Base-by-base conservation (phyloP, 2,797 vertebrate species). In the Calcarius lapponicus region DNA sequence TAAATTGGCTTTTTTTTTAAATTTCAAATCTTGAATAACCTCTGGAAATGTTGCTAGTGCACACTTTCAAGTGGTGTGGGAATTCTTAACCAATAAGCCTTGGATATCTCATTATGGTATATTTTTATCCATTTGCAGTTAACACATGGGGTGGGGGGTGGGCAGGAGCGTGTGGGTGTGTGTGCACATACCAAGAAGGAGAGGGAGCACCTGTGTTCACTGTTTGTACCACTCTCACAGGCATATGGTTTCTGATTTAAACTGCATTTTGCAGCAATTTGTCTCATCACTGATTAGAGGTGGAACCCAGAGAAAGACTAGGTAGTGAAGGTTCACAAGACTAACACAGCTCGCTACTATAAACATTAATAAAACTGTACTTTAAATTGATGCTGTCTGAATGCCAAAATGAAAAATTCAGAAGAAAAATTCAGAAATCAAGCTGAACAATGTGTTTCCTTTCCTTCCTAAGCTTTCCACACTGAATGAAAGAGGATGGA, bases 401-500 rank as follows among this genome's bases (percentile, higher is more conserved):
- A 73, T 24, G 21, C 6, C 50, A 65, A 79, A 67, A 31, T 0
- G 0, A 65, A 58, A 66, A 62, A 21, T 34, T 26, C 38, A 70
- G 11, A 60, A 48, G 17, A 78, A 70, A 28, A n/a, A n/a, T n/a
- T 19, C 38, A 64, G 62, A 71, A 84, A 70, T 58, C 51, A 75
- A 66, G 31, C 10, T 42, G 29, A 70, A 70, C 12, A 79, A 76
- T 4, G 0, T 10, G 43, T 9, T 16, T 85, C 67, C 45, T 73
- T 79, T 38, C 45, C 31, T 48, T 62, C 45, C 18, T 47, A 81
- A 66, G 18, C 10, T 17, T 71, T 12, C 20, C n/a, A 57, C n/a
- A 45, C 4, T 16, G 26, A 73, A 70, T 25, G 7, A 19, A 65
- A 83, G 2, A 3, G 6, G 21, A 7, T 0, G 0, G 7, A 16